Evolutionary conservation across 2,888 invertebrate species (phyloP).

Genomic region (Laothoe populi): DNA sequence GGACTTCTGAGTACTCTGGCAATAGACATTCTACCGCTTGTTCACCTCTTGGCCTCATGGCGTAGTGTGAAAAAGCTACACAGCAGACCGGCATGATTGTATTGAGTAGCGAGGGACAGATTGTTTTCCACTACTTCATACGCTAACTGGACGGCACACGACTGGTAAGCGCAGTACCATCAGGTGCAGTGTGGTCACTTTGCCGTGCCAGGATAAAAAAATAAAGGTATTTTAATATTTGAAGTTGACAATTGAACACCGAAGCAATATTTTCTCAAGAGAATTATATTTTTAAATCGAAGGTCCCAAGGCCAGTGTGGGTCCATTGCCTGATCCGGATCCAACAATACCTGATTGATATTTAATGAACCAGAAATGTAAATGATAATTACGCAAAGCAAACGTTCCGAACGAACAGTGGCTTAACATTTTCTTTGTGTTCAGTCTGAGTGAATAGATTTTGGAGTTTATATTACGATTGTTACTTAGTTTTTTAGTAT

Average conservation of each 20-base stretch:
- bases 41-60: too few relatives aligned
- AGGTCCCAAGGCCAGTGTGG: not conserved
- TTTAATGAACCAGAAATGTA: slow-evolving; percentile 23
- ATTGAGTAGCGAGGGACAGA: too few relatives aligned
- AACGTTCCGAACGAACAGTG: slow-evolving; percentile 16
- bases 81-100: too few relatives aligned
- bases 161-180: too few relatives aligned
- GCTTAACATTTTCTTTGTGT: slow-evolving; percentile 11
- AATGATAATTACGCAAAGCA: slow-evolving; percentile 20
- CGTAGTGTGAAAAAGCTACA: too few relatives aligned
- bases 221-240: not conserved
- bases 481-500: not conserved
- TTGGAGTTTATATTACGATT: not conserved
- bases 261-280: not conserved
- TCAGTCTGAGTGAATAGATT: not conserved
- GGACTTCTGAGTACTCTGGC: too few relatives aligned
- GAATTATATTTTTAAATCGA: not conserved
- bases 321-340: not conserved
- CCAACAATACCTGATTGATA: slow-evolving; percentile 10
- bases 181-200: too few relatives aligned
- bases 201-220: too few relatives aligned
- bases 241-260: too few relatives aligned
- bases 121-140: too few relatives aligned
- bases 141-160: too few relatives aligned
- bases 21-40: too few relatives aligned